Percentiles rank a stretch among this genome's conserved stretches.
Evolutionary conservation across 1,140 invertebrate species (phyloP).

Genomic region (Drosophila pseudoananassae): DNA sequence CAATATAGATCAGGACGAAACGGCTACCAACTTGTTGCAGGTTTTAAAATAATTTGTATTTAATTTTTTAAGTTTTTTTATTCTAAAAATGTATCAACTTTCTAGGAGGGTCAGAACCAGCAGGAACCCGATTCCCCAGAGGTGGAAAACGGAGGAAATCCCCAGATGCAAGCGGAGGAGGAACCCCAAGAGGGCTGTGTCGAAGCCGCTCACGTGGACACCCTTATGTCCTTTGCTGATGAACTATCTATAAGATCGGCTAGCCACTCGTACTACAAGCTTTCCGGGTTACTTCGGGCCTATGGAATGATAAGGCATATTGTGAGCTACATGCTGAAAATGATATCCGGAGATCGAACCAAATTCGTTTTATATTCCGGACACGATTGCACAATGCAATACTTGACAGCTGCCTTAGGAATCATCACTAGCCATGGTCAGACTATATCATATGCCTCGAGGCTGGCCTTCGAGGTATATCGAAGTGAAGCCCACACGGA

Average conservation of each 20-base stretch:
- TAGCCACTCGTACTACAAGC: conserved; percentile 87
- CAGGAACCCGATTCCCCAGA: conserved; percentile 25
- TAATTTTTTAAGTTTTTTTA: not conserved
- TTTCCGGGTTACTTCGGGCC: conserved; percentile 88
- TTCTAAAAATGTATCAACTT: not conserved
- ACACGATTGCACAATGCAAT: conserved; percentile 95
- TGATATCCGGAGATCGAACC: conserved; percentile 90
- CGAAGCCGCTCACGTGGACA: conserved; percentile 87
- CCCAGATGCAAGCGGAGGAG: conserved; percentile 17
- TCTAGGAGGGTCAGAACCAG: conserved; percentile 17
- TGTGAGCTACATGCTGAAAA: conserved; percentile 90
- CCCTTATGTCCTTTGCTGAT: conserved; percentile 90
- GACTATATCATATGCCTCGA: conserved; percentile 90
- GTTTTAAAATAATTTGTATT: not conserved
- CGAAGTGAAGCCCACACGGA: conserved; percentile 86
- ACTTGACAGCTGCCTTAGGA: conserved; percentile 91
- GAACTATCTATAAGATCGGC: conserved; percentile 89
- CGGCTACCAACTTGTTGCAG: conserved; percentile 40
- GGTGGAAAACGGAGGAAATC: conserved; percentile 39
- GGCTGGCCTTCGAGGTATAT: conserved; percentile 94
- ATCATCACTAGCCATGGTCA: conserved; percentile 85
- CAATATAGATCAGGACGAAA: conserved; percentile 83
- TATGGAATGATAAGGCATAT: conserved; percentile 92
- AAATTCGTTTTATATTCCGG: conserved; percentile 95
- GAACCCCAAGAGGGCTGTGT: conserved; percentile 66